A percentile compares a stretch with the other conserved stretches of the same genome.
phyloP scores from a whole-genome alignment of 1,140 invertebrate species.

The Achroia grisella region DNA sequence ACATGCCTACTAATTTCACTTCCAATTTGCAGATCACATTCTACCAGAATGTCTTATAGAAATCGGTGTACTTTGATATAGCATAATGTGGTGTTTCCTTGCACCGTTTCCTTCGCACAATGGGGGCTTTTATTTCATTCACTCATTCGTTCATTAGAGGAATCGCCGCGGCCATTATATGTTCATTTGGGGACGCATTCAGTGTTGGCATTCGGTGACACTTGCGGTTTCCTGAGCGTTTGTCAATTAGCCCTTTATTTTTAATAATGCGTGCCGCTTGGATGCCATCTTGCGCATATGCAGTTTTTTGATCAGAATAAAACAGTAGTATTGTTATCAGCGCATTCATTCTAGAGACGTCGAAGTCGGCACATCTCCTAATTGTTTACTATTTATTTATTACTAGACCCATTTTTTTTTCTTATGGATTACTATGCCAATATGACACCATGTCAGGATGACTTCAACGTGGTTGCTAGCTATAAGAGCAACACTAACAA shows the following conservation, averaged over 20 bases:
- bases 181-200: constrained; percentile 43
- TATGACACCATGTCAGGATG: too few relatives aligned
- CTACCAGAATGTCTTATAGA: constrained; percentile 27
- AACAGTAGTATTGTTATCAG: too few relatives aligned
- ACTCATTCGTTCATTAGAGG: not conserved
- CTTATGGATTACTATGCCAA: too few relatives aligned
- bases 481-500: too few relatives aligned
- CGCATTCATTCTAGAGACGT: too few relatives aligned
- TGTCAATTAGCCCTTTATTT: constrained; percentile 31
- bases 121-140: constrained; percentile 28
- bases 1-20: constrained; percentile 41
- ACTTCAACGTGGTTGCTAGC: too few relatives aligned
- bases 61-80: constrained; percentile 38
- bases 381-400: too few relatives aligned
- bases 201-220: constrained; percentile 26
- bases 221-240: constrained; percentile 33
- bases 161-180: constrained; percentile 40
- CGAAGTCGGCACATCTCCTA: too few relatives aligned
- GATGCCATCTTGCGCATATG: constrained; percentile 4
- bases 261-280: constrained; percentile 7
- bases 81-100: constrained; percentile 28
- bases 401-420: too few relatives aligned
- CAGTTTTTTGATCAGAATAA: not conserved
- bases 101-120: constrained; percentile 31
- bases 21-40: constrained; percentile 46